Conservation (phyloP, 2,113 vertebrate genomes). For the Geococcyx californianus region DNA sequence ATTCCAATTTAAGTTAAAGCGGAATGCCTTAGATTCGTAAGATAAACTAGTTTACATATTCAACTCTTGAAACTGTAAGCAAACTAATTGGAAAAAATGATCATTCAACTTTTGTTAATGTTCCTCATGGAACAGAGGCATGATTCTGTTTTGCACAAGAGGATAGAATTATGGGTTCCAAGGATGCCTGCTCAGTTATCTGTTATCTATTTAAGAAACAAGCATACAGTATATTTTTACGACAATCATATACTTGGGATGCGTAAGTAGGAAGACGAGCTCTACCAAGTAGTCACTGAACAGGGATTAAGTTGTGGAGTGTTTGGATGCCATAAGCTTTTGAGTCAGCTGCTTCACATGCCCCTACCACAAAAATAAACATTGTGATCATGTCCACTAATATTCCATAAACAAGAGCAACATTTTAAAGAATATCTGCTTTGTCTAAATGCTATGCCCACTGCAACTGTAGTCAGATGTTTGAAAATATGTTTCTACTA, state of each 20-base stretch:
- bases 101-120: background rate
- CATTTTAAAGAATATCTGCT: background rate
- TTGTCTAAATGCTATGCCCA: background rate
- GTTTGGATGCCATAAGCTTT: background rate
- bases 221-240: background rate
- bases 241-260: background rate
- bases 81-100: background rate
- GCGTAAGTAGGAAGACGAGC: background rate
- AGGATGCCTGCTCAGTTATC: background rate
- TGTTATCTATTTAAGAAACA: background rate
- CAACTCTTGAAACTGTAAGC: background rate
- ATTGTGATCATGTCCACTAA: background rate
- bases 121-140: background rate
- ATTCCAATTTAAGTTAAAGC: background rate
- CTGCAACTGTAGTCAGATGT: background rate
- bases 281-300: background rate
- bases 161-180: background rate
- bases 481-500: background rate
- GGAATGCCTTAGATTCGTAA: background rate
- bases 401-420: background rate
- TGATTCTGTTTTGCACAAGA: background rate
- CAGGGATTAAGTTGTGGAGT: background rate
- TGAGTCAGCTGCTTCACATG: background rate
- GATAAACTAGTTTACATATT: background rate
- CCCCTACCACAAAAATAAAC: background rate